Base-by-base conservation (phyloP, 2,888 invertebrate species). In the Shargacucullia verbasci region DNA sequence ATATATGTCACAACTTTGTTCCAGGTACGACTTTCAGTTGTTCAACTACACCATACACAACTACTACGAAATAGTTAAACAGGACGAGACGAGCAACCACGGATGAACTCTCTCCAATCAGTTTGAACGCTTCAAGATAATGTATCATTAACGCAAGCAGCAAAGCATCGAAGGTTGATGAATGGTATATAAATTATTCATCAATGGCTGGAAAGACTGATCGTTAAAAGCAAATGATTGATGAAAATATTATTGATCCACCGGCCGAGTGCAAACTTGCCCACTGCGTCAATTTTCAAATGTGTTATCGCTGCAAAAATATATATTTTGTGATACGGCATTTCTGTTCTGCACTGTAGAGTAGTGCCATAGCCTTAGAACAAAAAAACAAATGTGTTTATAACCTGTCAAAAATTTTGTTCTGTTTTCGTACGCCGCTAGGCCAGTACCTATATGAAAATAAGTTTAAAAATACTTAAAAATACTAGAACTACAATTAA, bases 21-120 rank as follows among this genome's bases (percentile, higher is more conserved):
- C 29, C 94, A 97, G 97, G 87, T 96, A 97, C 82, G 98, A 98
- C 89, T 98, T 98, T 88, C 95, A 96, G 84, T 94, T 98, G 63
- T 98, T 98, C 92, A 97, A 97, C 82, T 98, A 98, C 86, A 96
- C 96, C 59, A 94, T 97, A 80, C 95, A 96, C 73, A 95, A 95
- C 70, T 97, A 96, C 85, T 90, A 96, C 79, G 95, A 96, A 76
- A 91, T 96, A 75, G 95, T 94, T 9, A 87, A 72, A 14, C 53
- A 40, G 85, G 88, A 27, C 38, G 88, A 88, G 58, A 78, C 78
- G 35, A 85, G 78, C 54, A 85, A 75, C 62, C 80, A 89, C 55
- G 91, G 92, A 79, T 92, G 91, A 92, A 74, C 78, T 61, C 38
- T 59, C 44, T 52, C 41, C 41, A 58, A 47, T 44, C 57, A 58